Base-by-base conservation (phyloP, 2,797 vertebrate genomes). In the Austrolebias charrua region DNA sequence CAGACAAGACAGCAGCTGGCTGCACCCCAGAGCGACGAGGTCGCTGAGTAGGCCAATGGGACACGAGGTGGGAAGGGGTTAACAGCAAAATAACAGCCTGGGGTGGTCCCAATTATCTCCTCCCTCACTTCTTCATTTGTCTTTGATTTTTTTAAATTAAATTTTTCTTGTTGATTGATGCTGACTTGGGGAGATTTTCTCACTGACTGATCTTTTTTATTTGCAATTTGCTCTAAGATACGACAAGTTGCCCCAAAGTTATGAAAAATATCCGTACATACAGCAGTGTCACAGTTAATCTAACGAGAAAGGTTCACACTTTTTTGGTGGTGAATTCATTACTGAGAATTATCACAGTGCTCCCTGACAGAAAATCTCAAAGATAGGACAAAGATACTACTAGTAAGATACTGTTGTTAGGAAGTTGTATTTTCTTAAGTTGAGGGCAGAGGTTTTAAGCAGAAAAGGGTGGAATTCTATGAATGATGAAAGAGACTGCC, bases 1-100 rank as follows among this genome's bases (percentile, higher is more conserved):
- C 73, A 76, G 80, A 85, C 77, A 85, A 89, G 73, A 89, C 87
- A 88, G 84, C 64, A 64, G 71, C 76, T 76, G 73, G 84, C 55
- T 31, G 78, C 68, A 61, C 75, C 87, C 86, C 64, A 71, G 78
- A 81, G 79, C 68, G 74, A 75, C 67, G 68, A 54, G 86, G 79
- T 82, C 80, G 81, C 62, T 63, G 79, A 80, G 78, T 62, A 50
- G 82, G 70, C 78, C 82, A 72, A 81, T 79, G 77, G 85, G 81
- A 89, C 79, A 62, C 80, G 66, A 71, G 72, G 80, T 69, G 63
- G 79, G 78, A 66, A 73, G 76, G 68, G 78, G 83, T 80, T 83
- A 80, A 73, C 73, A 56, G 52, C 47, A 44, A 78, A 76, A 51
- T 75, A 58, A 52, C 51, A 40, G 69, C 68, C 66, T 55, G 43